A percentile compares a stretch with the other conserved stretches of the same genome.
phyloP scores from a whole-genome alignment of 2,113 vertebrate genomes.

The Dipodomys spectabilis region DNA sequence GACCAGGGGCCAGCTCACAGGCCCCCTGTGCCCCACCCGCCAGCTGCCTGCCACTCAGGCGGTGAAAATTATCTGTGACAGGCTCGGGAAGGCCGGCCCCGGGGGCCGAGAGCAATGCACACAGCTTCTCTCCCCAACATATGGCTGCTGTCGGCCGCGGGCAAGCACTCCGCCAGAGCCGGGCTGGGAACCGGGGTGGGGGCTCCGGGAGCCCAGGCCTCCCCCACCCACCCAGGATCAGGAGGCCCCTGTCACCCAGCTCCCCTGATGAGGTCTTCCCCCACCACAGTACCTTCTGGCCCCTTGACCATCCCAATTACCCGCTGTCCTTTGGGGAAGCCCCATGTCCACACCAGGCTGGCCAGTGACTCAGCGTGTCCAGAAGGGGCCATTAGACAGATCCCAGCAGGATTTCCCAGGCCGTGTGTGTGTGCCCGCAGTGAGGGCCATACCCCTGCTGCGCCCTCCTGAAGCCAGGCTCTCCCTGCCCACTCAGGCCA shows the following conservation, averaged over 20 bases:
- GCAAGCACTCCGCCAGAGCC: slow-evolving; percentile 78
- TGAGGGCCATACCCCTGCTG: background rate
- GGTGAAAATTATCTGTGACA: slow-evolving; percentile 88
- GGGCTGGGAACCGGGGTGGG: slow-evolving; percentile 67
- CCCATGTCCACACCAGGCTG: background rate
- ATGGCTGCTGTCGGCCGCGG: slow-evolving; percentile 87
- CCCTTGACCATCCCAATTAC: background rate
- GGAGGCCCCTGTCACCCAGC: background rate
- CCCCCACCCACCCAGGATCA: background rate
- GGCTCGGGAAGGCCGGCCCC: slow-evolving; percentile 86
- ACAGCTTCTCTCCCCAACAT: slow-evolving; percentile 86
- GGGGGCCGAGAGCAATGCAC: slow-evolving; percentile 81
- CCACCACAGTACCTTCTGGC: no score
- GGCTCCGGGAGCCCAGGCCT: slow-evolving; percentile 44
- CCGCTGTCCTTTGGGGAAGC: background rate
- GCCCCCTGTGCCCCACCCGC: slow-evolving; percentile 19
- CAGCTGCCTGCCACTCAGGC: slow-evolving; percentile 85
- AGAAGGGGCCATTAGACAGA: background rate
- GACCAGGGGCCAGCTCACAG: background rate
- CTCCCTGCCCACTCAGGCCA: no score
- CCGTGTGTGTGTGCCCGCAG: background rate
- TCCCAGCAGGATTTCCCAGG: background rate
- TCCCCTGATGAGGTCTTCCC: background rate
- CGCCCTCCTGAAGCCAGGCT: rapidly evolving
- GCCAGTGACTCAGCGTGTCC: background rate